These are phyloP conservation scores for Leptinotarsa rubiginosa DNA, from an alignment of 2,888 invertebrate species.

Conservation along the genomic window DNA sequence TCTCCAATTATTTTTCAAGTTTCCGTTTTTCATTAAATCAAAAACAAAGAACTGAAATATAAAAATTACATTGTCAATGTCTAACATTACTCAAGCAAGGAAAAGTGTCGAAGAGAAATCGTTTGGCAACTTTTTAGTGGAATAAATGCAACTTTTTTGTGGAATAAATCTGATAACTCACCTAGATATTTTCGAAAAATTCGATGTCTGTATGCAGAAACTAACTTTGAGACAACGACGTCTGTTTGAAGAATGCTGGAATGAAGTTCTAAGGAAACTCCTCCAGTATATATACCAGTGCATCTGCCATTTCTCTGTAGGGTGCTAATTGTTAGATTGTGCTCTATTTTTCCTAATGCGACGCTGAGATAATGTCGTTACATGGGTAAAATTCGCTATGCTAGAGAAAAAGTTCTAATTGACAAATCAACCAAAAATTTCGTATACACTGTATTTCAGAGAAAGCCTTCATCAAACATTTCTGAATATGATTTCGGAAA, in stretches of 20 bases:
- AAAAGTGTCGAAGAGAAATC: too few relatives aligned
- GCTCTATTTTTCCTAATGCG: slow-evolving; percentile 13
- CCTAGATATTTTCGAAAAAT: slow-evolving; percentile 1
- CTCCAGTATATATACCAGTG: slow-evolving; percentile 5
- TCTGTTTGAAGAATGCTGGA: background rate
- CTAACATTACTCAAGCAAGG: too few relatives aligned
- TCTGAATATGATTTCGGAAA: too few relatives aligned
- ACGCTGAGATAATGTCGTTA: background rate
- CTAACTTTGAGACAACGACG: background rate
- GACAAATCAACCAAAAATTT: background rate
- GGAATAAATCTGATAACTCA: background rate
- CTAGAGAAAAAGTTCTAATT: background rate
- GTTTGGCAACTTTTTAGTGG: too few relatives aligned
- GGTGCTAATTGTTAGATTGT: slow-evolving; percentile 16
- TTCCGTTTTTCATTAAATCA: too few relatives aligned
- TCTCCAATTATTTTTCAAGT: too few relatives aligned
- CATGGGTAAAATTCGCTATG: background rate
- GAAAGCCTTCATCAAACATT: too few relatives aligned
- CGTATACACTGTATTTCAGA: too few relatives aligned
- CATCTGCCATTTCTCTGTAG: slow-evolving; percentile 8
- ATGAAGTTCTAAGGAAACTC: background rate
- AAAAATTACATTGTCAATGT: too few relatives aligned
- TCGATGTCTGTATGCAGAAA: background rate
- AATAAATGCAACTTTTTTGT: too few relatives aligned
- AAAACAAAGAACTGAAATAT: too few relatives aligned